Evolutionary conservation across 2,113 vertebrate genomes (phyloP), one percentile per base, ranked within the genome.

Genomic region (Zootoca vivipara): DNA sequence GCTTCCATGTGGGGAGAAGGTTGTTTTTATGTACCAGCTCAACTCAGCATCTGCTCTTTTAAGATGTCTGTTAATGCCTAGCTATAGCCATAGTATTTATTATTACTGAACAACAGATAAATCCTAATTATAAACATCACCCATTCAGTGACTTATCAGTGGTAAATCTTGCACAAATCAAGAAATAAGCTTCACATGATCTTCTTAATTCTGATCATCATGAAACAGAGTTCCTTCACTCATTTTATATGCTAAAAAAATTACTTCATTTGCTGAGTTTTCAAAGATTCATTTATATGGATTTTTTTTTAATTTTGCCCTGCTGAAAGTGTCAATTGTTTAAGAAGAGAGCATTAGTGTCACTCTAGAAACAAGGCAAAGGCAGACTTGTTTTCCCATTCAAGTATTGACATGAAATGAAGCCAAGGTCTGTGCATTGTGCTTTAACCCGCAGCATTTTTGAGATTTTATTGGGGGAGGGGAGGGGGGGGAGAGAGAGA

Each of bases 351-450:
- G 52, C 46, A n/a, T 4, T 1, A 5, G 74, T 85, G 82, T 70
- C 74, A 2, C 62, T 2, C 9, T 24, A 77, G 40, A 3, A 81
- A 40, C 74, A 52, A 0, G 2, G 73, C 40, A 78, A 82, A 83
- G 70, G 69, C 0, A 62, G 46, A 56, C 30, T 9, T 20, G 0
- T 65, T 90, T 40, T 22, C 79, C 20, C 56, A 7, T 35, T 89
- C 81, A 56, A 1, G 0, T 0, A 18, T 7, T 0, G 22, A 33
- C 82, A 40, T 30, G 7, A 82, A 79, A 2, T 0, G 0, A 20
- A 20, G 1, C 4, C 8, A 58, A 87, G 22, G 0, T 0, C 62
- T 89, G 6, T 0, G 0, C 85, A 5, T 15, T 16, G 87, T 12
- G 87, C 72, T 24, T 5, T 74, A 85, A 75, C 5, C 82, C 79